Percentiles rank a stretch among this genome's conserved stretches.
Evolutionary conservation across 2,888 invertebrate species (phyloP).

Genomic region (Oxycera nigricornis): DNA sequence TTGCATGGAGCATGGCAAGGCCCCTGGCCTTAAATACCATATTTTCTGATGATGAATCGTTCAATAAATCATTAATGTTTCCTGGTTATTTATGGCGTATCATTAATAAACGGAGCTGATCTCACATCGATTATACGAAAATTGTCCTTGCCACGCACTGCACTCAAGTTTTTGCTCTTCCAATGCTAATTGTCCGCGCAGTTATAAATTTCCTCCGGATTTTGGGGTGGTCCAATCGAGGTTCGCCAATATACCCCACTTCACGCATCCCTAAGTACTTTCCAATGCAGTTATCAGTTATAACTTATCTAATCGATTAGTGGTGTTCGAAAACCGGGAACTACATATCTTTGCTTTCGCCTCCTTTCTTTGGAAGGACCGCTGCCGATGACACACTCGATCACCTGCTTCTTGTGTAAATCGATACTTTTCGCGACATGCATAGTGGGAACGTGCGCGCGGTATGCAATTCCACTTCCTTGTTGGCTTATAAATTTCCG

Average conservation of each 20-base stretch:
- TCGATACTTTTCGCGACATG: neutral
- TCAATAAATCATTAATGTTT: too few species aligned
- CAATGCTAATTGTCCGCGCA: neutral
- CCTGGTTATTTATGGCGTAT: too few species aligned
- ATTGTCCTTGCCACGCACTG: too few species aligned
- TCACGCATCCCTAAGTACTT: constrained; percentile 24
- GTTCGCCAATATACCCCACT: neutral
- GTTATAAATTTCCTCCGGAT: neutral
- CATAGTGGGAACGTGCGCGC: constrained; percentile 30
- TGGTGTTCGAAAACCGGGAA: constrained; percentile 16
- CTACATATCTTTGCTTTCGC: constrained; percentile 4
- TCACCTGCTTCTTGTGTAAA: constrained; percentile 37
- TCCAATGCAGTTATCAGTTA: constrained; percentile 38
- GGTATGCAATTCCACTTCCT: constrained; percentile 43
- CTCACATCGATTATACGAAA: too few species aligned
- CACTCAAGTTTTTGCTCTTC: too few species aligned
- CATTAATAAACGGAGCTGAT: too few species aligned
- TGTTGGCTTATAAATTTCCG: constrained; percentile 46
- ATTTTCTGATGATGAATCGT: too few species aligned
- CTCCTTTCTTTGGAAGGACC: neutral
- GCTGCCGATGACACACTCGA: constrained; percentile 44
- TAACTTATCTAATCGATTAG: constrained; percentile 46
- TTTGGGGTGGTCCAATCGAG: constrained; percentile 26
- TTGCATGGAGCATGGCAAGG: too few species aligned
- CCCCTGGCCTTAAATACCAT: too few species aligned